Evolutionary conservation across 2,113 vertebrate species (phyloP).

Genomic region (Saguinus imperator): DNA sequence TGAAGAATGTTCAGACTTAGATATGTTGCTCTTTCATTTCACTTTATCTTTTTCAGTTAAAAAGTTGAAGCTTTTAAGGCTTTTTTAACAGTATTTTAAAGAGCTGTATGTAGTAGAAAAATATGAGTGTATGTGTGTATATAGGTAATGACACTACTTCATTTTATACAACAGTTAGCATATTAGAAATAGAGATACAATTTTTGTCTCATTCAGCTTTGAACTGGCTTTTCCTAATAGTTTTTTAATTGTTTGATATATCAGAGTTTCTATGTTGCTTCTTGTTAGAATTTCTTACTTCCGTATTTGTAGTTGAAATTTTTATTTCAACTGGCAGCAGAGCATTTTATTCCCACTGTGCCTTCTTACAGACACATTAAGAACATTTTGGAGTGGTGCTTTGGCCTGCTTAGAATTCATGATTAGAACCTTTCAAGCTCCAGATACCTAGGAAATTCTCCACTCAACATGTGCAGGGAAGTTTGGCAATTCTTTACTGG

Average conservation of each 20-base stretch:
- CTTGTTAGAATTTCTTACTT: neutral
- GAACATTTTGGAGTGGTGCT: neutral
- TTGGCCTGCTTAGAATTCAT: neutral
- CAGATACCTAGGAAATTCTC: neutral
- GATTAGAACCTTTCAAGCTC: neutral
- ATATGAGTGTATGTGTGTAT: too few species aligned
- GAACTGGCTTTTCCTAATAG: neutral
- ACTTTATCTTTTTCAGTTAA: neutral
- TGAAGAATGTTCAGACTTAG: neutral
- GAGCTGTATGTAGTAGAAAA: neutral
- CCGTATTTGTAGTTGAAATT: neutral
- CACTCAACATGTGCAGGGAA: neutral
- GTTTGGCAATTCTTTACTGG: neutral
- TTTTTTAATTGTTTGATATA: neutral
- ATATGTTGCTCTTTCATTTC: neutral
- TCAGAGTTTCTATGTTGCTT: neutral
- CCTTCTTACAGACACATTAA: neutral
- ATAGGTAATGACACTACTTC: neutral
- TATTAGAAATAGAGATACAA: neutral
- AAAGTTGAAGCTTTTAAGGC: neutral
- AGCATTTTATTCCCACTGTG: conserved; percentile 33
- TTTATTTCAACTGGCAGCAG: conserved; percentile 20
- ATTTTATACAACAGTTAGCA: neutral
- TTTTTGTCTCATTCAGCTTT: neutral
- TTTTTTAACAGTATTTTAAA: neutral